Evolutionary conservation across 2,888 invertebrate species (phyloP).

Genomic region (Drosophila aldrichi): DNA sequence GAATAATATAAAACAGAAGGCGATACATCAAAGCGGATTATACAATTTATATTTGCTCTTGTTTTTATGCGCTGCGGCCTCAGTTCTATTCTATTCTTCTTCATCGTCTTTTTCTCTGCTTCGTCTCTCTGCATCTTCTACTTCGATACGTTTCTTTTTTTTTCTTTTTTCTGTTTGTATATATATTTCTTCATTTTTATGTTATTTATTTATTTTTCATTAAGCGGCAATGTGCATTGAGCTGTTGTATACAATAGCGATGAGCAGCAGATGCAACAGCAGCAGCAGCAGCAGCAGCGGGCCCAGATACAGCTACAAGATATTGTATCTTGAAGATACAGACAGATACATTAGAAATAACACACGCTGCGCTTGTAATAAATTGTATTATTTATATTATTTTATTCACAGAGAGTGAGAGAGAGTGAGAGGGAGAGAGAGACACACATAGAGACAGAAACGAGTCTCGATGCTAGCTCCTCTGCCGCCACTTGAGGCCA

Average conservation of each 20-base stretch:
- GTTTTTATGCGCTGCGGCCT: constrained; percentile 50
- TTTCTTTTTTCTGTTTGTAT: constrained; percentile 30
- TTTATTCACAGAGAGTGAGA: constrained; percentile 54
- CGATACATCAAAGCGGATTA: constrained; percentile 81
- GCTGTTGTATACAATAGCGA: constrained; percentile 51
- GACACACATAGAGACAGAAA: neutral
- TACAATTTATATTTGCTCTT: constrained; percentile 75
- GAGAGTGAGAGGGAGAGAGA: neutral
- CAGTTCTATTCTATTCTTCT: constrained; percentile 15
- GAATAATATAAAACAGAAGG: constrained; percentile 81
- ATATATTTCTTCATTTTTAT: constrained; percentile 76
- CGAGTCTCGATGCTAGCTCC: constrained; percentile 15
- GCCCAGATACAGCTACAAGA: constrained; percentile 17
- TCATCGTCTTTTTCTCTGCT: constrained; percentile 22
- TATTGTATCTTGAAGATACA: constrained; percentile 22
- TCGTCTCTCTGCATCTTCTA: neutral
- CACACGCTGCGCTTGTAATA: constrained; percentile 67
- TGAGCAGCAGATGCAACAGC: constrained; percentile 50
- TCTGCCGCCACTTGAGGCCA: constrained; percentile 64
- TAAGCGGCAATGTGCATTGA: constrained; percentile 54
- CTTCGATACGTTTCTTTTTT: neutral
- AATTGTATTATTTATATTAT: constrained; percentile 81
- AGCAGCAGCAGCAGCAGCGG: constrained; percentile 23
- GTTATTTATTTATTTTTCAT: constrained; percentile 78
- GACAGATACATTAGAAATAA: constrained; percentile 43